Evolutionary conservation across 2,797 vertebrate genomes (phyloP).

Genomic region (Pangasius mekongensis): DNA sequence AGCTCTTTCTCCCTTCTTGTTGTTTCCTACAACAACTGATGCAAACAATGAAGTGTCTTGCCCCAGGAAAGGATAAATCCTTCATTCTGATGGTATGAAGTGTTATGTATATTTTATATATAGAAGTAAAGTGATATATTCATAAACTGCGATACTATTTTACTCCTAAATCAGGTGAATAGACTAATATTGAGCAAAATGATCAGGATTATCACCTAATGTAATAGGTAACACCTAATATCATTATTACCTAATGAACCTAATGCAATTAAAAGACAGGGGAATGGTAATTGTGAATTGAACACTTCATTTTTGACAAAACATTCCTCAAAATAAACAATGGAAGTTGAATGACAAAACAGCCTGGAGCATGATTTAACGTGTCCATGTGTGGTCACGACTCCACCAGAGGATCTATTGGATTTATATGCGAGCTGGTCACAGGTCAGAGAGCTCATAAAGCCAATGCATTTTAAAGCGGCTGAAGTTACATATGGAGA

Average conservation of each 20-base stretch:
- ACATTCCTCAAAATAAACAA: neutral
- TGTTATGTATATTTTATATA: neutral
- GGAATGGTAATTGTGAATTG: neutral
- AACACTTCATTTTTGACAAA: neutral
- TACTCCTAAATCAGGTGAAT: neutral
- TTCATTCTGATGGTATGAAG: neutral
- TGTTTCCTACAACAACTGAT: neutral
- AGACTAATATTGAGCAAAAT: neutral
- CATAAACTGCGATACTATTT: neutral
- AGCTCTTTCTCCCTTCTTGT: too few relatives aligned
- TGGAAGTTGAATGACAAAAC: neutral
- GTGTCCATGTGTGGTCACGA: conserved; percentile 43
- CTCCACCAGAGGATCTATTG: conserved; percentile 27
- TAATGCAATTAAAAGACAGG: neutral
- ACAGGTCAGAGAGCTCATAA: conserved; percentile 57
- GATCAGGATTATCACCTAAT: too few relatives aligned
- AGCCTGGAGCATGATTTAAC: neutral
- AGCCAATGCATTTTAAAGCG: conserved; percentile 46
- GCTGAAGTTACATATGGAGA: neutral
- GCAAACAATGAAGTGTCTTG: neutral
- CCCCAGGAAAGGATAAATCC: neutral
- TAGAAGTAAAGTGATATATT: neutral
- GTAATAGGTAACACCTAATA: too few relatives aligned
- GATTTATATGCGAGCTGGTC: conserved; percentile 47
- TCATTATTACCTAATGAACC: too few relatives aligned